Percentiles rank a stretch among this genome's conserved stretches.
Evolutionary conservation across 1,140 invertebrate species (phyloP).

Genomic region (Bombus breviceps): DNA sequence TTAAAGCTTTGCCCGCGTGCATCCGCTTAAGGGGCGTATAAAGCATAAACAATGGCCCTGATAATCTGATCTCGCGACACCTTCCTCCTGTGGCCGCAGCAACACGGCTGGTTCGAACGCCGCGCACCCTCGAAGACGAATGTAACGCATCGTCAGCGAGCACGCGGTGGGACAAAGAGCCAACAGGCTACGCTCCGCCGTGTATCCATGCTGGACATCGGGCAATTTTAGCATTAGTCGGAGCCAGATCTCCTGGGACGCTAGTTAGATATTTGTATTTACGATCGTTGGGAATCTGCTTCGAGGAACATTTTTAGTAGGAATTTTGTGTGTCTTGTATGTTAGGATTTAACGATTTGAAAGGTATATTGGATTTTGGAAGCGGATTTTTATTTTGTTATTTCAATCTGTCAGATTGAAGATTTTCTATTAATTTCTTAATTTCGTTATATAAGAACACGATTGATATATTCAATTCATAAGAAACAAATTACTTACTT

Average conservation of each 20-base stretch:
- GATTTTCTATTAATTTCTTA: not conserved
- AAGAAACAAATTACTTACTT: too few species aligned
- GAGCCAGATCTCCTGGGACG: conserved; percentile 9
- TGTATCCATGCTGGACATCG: conserved; percentile 8
- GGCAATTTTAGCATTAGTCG: conserved; percentile 29
- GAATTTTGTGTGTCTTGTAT: not conserved
- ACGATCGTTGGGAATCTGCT: not conserved
- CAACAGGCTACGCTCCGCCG: not conserved
- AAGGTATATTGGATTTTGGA: not conserved
- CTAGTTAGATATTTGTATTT: conserved; percentile 13
- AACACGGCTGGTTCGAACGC: conserved; percentile 19
- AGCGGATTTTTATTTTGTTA: too few species aligned
- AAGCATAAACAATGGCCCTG: conserved; percentile 66
- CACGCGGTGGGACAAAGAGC: conserved; percentile 34
- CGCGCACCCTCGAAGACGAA: conserved; percentile 40
- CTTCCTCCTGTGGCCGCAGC: not conserved
- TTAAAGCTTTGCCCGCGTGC: conserved; percentile 37
- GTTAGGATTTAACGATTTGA: not conserved
- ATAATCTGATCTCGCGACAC: conserved; percentile 67
- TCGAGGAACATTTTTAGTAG: not conserved
- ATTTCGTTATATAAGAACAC: not conserved
- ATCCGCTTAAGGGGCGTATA: conserved; percentile 43
- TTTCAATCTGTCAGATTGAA: too few species aligned
- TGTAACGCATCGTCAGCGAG: conserved; percentile 27
- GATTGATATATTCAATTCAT: not conserved